A percentile compares a stretch with the other conserved stretches of the same genome.
phyloP scores from a whole-genome alignment of 1,140 invertebrate species.

The Drosophila azteca region DNA sequence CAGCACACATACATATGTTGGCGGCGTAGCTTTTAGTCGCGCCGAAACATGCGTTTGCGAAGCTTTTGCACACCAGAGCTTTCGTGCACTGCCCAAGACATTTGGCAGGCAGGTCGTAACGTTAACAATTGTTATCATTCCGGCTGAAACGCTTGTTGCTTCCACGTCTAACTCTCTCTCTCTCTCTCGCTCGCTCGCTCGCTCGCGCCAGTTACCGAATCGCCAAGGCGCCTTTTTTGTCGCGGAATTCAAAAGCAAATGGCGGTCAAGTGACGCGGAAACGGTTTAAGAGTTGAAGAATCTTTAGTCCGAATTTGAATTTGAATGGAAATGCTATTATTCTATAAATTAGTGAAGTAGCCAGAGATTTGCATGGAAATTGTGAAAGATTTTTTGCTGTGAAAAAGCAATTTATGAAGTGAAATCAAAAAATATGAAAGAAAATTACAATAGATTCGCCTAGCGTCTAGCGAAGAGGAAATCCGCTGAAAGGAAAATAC shows the following conservation, averaged over 20 bases:
- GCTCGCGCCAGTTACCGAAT: slow-evolving; percentile 14
- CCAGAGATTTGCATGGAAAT: no score
- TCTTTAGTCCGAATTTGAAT: no score
- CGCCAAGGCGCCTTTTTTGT: no score
- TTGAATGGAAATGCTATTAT: no score
- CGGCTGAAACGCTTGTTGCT: slow-evolving; percentile 65
- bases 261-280: no score
- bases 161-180: slow-evolving; percentile 32
- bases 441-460: not conserved
- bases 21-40: slow-evolving; percentile 14
- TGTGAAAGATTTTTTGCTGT: no score
- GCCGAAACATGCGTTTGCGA: not conserved
- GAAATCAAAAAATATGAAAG: no score
- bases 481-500: not conserved
- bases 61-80: slow-evolving; percentile 49
- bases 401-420: no score
- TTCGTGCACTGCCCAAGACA: slow-evolving; percentile 16
- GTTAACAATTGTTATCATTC: slow-evolving; percentile 63
- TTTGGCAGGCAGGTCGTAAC: slow-evolving; percentile 29
- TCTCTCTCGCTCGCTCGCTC: not conserved
- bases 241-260: no score
- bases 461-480: not conserved
- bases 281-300: no score
- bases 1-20: no score
- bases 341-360: no score